Conservation (phyloP, 2,113 vertebrate genomes). For the Ochotona curzoniae region DNA sequence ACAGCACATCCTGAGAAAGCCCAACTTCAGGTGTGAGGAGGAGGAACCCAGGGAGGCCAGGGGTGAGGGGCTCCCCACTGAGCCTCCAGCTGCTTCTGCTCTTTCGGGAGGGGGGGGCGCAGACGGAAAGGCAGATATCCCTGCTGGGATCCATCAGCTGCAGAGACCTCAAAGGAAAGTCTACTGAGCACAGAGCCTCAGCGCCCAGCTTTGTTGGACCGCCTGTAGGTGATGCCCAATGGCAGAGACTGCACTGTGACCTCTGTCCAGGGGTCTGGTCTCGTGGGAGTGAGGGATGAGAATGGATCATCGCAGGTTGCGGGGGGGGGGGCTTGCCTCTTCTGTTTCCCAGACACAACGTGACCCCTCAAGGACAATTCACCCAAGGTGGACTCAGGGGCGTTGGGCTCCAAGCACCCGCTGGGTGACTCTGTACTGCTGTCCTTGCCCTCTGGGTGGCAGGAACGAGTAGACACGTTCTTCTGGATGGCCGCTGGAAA, state of each 20-base stretch:
- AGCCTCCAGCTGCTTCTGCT: not conserved
- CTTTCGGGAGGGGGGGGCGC: too few species aligned
- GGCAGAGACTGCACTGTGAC: not conserved
- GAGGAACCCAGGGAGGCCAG: not conserved
- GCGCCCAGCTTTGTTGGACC: not conserved
- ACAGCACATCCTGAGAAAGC: not conserved
- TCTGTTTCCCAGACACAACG: not conserved
- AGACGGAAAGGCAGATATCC: too few species aligned
- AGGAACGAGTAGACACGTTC: not conserved
- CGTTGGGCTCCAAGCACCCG: not conserved
- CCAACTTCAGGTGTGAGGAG: not conserved
- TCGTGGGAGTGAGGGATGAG: not conserved
- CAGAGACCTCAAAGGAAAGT: not conserved
- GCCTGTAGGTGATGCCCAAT: not conserved
- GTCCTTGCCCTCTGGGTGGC: not conserved
- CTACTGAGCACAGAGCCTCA: not conserved
- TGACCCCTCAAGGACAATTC: not conserved
- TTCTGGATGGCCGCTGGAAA: fast-evolving
- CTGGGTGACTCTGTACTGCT: not conserved
- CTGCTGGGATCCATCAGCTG: too few species aligned
- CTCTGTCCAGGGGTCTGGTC: not conserved
- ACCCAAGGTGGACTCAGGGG: not conserved
- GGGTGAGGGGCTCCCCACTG: not conserved
- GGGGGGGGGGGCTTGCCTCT: not conserved
- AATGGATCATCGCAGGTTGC: not conserved